Evolutionary conservation across 1,140 invertebrate genomes (phyloP).

Genomic region (Limonius californicus): DNA sequence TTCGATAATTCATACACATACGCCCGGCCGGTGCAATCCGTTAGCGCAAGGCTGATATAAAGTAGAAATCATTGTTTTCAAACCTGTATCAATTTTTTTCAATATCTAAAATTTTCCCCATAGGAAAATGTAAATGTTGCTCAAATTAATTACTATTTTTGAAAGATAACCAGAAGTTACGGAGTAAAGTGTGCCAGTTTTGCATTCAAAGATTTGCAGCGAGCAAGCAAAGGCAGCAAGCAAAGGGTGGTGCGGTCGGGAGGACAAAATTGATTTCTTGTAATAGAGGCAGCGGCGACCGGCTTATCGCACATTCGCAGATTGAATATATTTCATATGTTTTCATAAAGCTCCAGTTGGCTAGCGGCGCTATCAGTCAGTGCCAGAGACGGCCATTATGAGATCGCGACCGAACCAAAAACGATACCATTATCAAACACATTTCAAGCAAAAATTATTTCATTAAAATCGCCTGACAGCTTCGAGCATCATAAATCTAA

Average conservation of each 20-base stretch:
- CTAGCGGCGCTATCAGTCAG: slow-evolving; percentile 39
- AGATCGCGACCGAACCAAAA: slow-evolving; percentile 25
- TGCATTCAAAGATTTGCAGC: slow-evolving; percentile 6
- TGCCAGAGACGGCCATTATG: slow-evolving; percentile 36
- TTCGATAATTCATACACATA: too few relatives aligned
- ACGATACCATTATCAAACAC: slow-evolving; percentile 11
- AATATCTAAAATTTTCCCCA: too few relatives aligned
- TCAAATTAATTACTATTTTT: too few relatives aligned
- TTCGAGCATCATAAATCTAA: background rate
- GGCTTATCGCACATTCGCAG: slow-evolving; percentile 40
- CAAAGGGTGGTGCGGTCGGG: slow-evolving; percentile 10
- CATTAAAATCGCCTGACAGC: background rate
- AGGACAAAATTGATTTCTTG: slow-evolving; percentile 24
- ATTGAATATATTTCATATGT: slow-evolving; percentile 46
- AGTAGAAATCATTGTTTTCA: too few relatives aligned
- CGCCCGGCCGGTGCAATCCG: too few relatives aligned
- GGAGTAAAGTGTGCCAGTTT: background rate
- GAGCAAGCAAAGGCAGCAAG: background rate
- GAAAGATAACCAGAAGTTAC: background rate
- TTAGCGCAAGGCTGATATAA: too few relatives aligned
- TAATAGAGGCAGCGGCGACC: slow-evolving; percentile 21
- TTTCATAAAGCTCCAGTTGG: slow-evolving; percentile 40
- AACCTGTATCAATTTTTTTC: too few relatives aligned
- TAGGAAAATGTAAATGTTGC: too few relatives aligned
- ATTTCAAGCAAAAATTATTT: background rate